A percentile compares a stretch with the other conserved stretches of the same genome.
Evolutionary conservation across 2,888 invertebrate genomes (phyloP).

Genomic region (Ernsta delagoae): DNA sequence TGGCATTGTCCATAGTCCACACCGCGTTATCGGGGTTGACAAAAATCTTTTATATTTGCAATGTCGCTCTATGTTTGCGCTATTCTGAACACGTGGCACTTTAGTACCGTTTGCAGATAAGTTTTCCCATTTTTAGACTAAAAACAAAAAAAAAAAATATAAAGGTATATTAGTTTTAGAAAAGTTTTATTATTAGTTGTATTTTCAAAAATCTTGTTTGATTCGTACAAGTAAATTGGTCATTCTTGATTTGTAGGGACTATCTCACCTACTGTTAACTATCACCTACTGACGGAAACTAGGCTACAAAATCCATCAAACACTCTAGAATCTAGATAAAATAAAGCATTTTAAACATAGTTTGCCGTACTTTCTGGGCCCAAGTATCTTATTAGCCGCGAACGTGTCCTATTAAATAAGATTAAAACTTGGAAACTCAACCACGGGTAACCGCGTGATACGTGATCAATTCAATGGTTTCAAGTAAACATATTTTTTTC

Average conservation of each 20-base stretch:
- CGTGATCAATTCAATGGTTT: constrained; percentile 29
- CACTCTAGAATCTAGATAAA: neutral
- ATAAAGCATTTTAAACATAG: constrained; percentile 5
- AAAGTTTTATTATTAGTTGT: too few relatives aligned
- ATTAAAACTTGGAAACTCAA: constrained; percentile 30
- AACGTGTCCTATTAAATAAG: constrained; percentile 31
- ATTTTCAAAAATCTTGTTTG: too few relatives aligned
- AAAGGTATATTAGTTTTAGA: neutral
- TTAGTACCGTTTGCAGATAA: constrained; percentile 44
- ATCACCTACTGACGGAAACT: neutral
- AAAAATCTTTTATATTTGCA: constrained; percentile 53
- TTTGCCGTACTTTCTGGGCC: constrained; percentile 7
- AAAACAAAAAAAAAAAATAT: neutral
- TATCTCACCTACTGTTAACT: neutral
- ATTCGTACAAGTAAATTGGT: too few relatives aligned
- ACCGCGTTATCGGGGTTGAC: constrained; percentile 40
- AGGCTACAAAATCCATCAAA: neutral
- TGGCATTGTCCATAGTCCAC: constrained; percentile 43
- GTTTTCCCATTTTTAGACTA: too few relatives aligned
- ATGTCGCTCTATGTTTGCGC: constrained; percentile 38
- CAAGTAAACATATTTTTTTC: constrained; percentile 25
- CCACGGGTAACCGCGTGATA: constrained; percentile 23
- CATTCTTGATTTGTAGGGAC: too few relatives aligned
- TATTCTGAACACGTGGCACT: constrained; percentile 44
- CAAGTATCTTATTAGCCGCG: constrained; percentile 22